Percentiles rank a stretch among this genome's conserved stretches.
These are phyloP conservation scores for Andrena cerasifolii DNA, from an alignment of 1,140 invertebrate genomes.

Conservation along the genomic window DNA sequence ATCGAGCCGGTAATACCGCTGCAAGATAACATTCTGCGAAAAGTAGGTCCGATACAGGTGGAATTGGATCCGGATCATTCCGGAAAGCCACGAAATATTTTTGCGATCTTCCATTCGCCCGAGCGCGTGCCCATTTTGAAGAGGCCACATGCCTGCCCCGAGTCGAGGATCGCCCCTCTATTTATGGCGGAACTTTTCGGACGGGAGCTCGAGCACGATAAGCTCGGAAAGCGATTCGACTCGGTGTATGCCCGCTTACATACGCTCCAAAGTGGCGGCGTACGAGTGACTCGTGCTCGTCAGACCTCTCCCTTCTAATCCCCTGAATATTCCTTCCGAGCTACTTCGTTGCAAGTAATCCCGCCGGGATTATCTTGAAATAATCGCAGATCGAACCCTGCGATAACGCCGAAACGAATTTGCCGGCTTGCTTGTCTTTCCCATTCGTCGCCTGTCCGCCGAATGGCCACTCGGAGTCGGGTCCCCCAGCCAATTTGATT, in stretches of 20 bases:
- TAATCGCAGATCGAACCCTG: slow-evolving; percentile 56
- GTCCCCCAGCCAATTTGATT: neutral
- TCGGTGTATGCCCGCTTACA: slow-evolving; percentile 19
- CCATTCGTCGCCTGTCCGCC: too few species aligned
- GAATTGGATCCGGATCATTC: slow-evolving; percentile 50
- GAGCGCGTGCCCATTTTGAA: neutral
- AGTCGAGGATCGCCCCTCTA: slow-evolving; percentile 4
- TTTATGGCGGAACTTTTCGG: slow-evolving; percentile 49
- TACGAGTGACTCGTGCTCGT: slow-evolving; percentile 19
- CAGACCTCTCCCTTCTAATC: slow-evolving; percentile 17
- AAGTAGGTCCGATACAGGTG: slow-evolving; percentile 43
- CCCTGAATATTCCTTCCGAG: slow-evolving; percentile 28
- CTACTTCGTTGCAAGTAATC: slow-evolving; percentile 38
- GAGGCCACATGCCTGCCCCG: neutral
- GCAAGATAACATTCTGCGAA: slow-evolving; percentile 45
- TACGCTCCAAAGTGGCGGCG: slow-evolving; percentile 26
- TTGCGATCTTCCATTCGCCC: slow-evolving; percentile 46
- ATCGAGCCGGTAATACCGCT: slow-evolving; percentile 4
- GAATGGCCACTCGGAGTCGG: too few species aligned
- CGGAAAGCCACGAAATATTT: slow-evolving; percentile 55
- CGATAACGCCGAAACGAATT: slow-evolving; percentile 47
- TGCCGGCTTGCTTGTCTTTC: slow-evolving; percentile 7
- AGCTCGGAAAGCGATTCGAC: slow-evolving; percentile 33
- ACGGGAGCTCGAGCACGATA: slow-evolving; percentile 40
- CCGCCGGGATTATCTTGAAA: slow-evolving; percentile 37